A percentile compares a stretch with the other conserved stretches of the same genome.
Evolutionary conservation across 2,113 vertebrate species (phyloP).

Genomic region (Pelmatolapia mariae): DNA sequence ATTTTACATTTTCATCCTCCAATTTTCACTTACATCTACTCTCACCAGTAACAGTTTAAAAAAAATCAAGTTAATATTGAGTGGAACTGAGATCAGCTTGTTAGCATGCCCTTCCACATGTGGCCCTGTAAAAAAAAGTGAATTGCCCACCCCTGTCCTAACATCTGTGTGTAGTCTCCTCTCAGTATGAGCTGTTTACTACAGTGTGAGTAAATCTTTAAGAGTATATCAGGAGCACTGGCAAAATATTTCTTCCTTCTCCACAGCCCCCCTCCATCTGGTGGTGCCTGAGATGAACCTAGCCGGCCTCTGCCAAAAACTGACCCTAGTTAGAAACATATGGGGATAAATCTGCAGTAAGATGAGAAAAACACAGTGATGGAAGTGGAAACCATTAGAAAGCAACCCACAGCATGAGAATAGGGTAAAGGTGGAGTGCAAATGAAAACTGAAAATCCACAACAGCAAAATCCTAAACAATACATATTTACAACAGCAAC

Average conservation of each 20-base stretch:
- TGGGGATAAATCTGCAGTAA: neutral
- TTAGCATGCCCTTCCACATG: neutral
- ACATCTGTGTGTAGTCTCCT: neutral
- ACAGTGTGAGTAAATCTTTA: neutral
- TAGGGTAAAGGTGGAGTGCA: neutral
- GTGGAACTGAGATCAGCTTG: accelerated
- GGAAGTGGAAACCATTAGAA: neutral
- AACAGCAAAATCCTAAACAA: too few relatives aligned
- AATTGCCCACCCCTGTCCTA: neutral
- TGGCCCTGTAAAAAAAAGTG: neutral
- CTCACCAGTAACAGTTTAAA: neutral
- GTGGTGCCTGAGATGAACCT: neutral
- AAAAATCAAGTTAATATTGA: neutral
- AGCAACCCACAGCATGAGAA: neutral
- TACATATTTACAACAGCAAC: neutral
- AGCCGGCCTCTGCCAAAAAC: neutral
- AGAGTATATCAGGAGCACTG: neutral
- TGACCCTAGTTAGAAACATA: neutral
- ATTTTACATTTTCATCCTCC: neutral
- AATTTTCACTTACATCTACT: neutral
- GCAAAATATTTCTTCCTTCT: neutral
- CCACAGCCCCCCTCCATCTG: neutral
- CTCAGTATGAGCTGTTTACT: neutral
- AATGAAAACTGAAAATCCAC: neutral
- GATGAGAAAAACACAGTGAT: neutral